phyloP scores from a whole-genome alignment of 2,888 invertebrate species.

The Dromius quadrimaculatus region DNA sequence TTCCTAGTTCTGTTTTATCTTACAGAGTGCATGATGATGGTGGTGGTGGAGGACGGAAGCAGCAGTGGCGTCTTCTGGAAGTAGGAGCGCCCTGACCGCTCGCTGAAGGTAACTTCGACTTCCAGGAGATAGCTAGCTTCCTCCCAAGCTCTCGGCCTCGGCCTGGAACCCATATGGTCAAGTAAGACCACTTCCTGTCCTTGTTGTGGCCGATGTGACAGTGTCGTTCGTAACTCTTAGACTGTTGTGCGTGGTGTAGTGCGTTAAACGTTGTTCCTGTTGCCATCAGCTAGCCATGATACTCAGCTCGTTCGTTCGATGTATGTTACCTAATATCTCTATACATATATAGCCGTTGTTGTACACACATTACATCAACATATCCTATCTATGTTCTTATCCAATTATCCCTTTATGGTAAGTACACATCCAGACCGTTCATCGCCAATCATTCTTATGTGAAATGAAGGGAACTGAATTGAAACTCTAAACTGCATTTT shows the following conservation, averaged over 20 bases:
- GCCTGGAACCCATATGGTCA: constrained; percentile 64
- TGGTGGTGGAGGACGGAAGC: constrained; percentile 63
- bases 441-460: background rate
- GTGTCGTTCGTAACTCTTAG: constrained; percentile 65
- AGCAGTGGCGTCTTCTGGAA: constrained; percentile 72
- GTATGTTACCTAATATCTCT: constrained; percentile 63
- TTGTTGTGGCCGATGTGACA: constrained; percentile 68
- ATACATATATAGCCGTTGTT: constrained; percentile 38
- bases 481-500: too few relatives aligned
- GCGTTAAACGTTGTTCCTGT: constrained; percentile 61
- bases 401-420: background rate
- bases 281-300: constrained; percentile 62
- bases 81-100: constrained; percentile 68
- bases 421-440: background rate
- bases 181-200: constrained; percentile 67
- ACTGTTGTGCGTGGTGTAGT: constrained; percentile 64
- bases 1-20: constrained; percentile 72
- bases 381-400: background rate
- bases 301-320: constrained; percentile 67
- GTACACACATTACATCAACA: constrained; percentile 9
- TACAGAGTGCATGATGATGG: constrained; percentile 68
- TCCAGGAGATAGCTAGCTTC: constrained; percentile 73
- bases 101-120: constrained; percentile 70
- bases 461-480: too few relatives aligned
- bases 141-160: constrained; percentile 59